A percentile compares a stretch with the other conserved stretches of the same genome.
Conservation (phyloP, 2,797 vertebrate species). For the Pristis pectinata region DNA sequence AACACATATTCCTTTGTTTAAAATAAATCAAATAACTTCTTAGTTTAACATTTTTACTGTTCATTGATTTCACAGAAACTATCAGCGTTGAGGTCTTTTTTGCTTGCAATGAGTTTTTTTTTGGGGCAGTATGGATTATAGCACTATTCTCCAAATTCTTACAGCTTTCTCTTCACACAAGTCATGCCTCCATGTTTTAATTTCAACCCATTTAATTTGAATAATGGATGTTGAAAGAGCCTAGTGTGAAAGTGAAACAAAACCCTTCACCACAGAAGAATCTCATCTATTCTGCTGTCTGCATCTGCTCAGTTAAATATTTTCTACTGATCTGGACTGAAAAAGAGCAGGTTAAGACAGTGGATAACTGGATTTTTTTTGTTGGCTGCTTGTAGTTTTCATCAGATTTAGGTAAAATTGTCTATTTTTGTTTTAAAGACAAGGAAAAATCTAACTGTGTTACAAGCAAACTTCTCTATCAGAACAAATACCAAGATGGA, state of each 20-base stretch:
- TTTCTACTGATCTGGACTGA: neutral
- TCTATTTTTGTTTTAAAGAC: neutral
- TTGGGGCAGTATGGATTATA: neutral
- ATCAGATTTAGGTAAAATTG: constrained; percentile 17
- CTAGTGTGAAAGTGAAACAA: neutral
- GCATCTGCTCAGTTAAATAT: neutral
- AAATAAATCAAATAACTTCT: constrained; percentile 38
- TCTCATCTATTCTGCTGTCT: neutral
- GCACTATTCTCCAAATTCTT: neutral
- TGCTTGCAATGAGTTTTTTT: neutral
- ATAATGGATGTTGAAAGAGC: neutral
- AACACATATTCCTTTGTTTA: constrained; percentile 82
- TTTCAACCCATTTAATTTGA: neutral
- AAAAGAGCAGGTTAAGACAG: neutral
- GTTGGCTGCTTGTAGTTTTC: neutral
- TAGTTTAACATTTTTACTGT: neutral
- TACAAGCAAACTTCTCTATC: neutral
- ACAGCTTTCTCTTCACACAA: neutral
- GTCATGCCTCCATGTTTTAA: neutral
- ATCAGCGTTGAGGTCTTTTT: neutral
- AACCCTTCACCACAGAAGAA: neutral
- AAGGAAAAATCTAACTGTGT: neutral
- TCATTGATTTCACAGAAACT: neutral
- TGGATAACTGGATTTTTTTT: neutral
- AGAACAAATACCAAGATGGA: neutral